Conservation (phyloP, 1,140 invertebrate species). For the Drosophila seguyi region DNA sequence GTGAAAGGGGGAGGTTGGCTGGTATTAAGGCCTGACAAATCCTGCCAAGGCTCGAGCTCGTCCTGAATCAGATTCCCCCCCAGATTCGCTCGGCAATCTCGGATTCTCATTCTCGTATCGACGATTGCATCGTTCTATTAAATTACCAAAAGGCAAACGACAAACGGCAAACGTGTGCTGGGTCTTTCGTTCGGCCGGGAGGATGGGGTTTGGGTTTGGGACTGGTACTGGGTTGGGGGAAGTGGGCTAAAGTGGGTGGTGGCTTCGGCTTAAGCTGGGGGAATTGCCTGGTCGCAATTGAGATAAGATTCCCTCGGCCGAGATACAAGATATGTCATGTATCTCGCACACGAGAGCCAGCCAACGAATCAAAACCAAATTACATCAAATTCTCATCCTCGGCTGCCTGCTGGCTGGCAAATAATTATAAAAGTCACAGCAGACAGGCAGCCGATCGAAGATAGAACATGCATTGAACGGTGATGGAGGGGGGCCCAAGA, state of each 20-base stretch:
- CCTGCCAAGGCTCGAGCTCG: constrained; percentile 56
- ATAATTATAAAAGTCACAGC: constrained; percentile 77
- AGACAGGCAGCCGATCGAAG: constrained; percentile 70
- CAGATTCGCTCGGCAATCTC: constrained; percentile 50
- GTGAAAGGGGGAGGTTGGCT: constrained; percentile 23
- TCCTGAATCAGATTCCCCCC: constrained; percentile 37
- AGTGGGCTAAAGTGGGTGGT: constrained; percentile 28
- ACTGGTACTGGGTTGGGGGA: background rate
- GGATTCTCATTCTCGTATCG: constrained; percentile 68
- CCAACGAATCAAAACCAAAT: constrained; percentile 68
- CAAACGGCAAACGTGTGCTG: constrained; percentile 74
- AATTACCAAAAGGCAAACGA: constrained; percentile 79
- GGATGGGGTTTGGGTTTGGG: constrained; percentile 9
- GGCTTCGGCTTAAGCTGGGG: constrained; percentile 46
- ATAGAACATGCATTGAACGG: constrained; percentile 77
- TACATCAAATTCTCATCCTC: constrained; percentile 74
- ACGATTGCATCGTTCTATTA: constrained; percentile 81
- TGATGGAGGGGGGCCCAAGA: background rate
- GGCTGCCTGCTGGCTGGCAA: constrained; percentile 53
- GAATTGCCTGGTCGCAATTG: constrained; percentile 77
- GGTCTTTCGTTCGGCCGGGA: constrained; percentile 3
- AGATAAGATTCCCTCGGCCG: constrained; percentile 75
- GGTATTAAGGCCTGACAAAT: constrained; percentile 72
- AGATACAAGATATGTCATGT: constrained; percentile 84
- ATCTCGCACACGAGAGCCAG: constrained; percentile 62